Percentiles rank a stretch among this genome's conserved stretches.
Evolutionary conservation across 2,797 vertebrate genomes (phyloP).

Genomic region (Coreius guichenoti): DNA sequence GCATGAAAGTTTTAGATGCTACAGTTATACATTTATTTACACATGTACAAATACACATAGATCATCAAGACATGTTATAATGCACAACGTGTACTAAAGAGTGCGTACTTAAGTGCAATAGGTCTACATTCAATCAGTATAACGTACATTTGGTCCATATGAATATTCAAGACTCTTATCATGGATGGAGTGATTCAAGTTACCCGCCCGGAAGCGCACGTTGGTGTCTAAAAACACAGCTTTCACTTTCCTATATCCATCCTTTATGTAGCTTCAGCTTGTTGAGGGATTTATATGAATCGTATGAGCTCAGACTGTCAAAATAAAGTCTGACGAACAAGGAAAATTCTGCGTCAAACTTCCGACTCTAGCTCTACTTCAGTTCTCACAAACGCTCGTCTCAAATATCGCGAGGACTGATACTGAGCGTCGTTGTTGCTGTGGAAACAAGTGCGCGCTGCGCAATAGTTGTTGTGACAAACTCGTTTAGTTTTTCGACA

Average conservation of each 20-base stretch:
- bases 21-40: neutral
- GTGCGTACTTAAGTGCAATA: no score
- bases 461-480: neutral
- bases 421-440: slow-evolving; percentile 33
- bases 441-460: slow-evolving; percentile 52
- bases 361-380: neutral
- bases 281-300: neutral
- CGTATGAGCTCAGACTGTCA: neutral
- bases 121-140: no score
- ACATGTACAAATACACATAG: no score
- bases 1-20: neutral
- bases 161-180: neutral
- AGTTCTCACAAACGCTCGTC: no score
- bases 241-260: neutral
- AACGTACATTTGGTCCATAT: no score
- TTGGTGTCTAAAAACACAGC: neutral
- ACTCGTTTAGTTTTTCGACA: slow-evolving; percentile 9
- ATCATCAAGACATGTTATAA: no score
- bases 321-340: neutral
- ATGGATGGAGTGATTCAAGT: neutral
- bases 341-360: neutral
- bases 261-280: neutral
- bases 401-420: slow-evolving; percentile 6
- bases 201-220: slow-evolving; percentile 21
- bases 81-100: no score